These are phyloP conservation scores for Melanaphis sacchari DNA, from an alignment of 1,140 invertebrate species.

Conservation along the genomic window DNA sequence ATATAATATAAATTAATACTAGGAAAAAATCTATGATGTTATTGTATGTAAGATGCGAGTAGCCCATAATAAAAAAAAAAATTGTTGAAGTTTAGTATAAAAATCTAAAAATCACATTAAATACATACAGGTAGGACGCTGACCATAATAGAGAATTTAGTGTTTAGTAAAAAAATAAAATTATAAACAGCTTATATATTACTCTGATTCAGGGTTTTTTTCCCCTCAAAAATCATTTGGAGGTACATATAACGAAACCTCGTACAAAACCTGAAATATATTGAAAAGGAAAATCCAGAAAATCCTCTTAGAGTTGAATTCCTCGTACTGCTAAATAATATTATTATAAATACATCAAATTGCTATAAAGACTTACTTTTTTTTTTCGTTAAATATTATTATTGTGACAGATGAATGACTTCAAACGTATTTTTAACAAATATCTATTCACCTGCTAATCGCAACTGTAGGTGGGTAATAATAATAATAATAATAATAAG, in stretches of 20 bases:
- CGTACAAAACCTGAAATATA: background rate
- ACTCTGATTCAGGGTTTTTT: background rate
- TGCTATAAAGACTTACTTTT: background rate
- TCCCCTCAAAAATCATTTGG: background rate
- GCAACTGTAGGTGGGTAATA: background rate
- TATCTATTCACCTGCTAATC: background rate
- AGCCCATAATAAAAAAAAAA: background rate
- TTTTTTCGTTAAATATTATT: background rate
- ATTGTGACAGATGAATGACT: background rate
- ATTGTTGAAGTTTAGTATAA: background rate
- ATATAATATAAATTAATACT: background rate
- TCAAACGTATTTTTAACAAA: slow-evolving; percentile 4
- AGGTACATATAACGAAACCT: background rate
- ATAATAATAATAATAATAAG: too few relatives aligned
- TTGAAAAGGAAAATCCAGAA: background rate
- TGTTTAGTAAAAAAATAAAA: background rate
- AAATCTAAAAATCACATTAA: background rate
- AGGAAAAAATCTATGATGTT: background rate
- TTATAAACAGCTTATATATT: slow-evolving; percentile 9
- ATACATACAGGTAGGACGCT: too few relatives aligned
- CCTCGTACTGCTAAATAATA: background rate
- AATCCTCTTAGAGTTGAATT: background rate
- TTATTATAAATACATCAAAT: background rate
- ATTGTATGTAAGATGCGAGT: background rate
- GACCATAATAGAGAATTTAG: background rate